A percentile compares a stretch with the other conserved stretches of the same genome.
Evolutionary conservation across 2,797 vertebrate genomes (phyloP).

Genomic region (Anguilla obscura): DNA sequence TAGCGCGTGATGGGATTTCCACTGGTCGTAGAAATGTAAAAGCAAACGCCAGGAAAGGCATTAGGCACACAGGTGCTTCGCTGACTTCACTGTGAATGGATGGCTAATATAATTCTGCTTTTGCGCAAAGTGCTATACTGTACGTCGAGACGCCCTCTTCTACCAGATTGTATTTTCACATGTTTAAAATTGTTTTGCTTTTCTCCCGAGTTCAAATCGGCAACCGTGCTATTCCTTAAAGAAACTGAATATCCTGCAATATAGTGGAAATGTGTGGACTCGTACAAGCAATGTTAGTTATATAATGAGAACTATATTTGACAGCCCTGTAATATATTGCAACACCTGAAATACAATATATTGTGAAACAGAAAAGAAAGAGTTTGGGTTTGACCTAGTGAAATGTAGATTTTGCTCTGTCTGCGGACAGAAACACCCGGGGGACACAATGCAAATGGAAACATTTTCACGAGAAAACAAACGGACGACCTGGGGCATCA

Average conservation of each 20-base stretch:
- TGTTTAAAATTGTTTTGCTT: not conserved
- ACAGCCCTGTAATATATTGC: not conserved
- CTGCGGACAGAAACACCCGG: not conserved
- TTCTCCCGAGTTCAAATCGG: not conserved
- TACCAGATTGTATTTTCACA: not conserved
- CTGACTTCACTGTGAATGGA: not conserved
- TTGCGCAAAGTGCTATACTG: not conserved
- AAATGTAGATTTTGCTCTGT: not conserved
- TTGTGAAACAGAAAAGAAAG: not conserved
- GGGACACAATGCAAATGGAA: not conserved
- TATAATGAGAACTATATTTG: not conserved
- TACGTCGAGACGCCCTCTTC: not conserved
- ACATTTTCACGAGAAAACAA: not conserved
- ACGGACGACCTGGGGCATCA: not conserved
- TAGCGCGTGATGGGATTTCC: not conserved
- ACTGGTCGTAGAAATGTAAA: not conserved
- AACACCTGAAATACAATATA: not conserved
- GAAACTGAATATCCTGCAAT: not conserved
- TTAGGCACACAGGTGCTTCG: not conserved
- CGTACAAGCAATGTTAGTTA: not conserved
- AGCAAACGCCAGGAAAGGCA: not conserved
- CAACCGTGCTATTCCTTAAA: not conserved
- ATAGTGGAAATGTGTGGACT: not conserved
- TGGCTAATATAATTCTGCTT: not conserved
- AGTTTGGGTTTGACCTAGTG: not conserved